A percentile compares a stretch with the other conserved stretches of the same genome.
phyloP scores from a whole-genome alignment of 1,140 invertebrate genomes.

The Carcinoscorpius rotundicauda region DNA sequence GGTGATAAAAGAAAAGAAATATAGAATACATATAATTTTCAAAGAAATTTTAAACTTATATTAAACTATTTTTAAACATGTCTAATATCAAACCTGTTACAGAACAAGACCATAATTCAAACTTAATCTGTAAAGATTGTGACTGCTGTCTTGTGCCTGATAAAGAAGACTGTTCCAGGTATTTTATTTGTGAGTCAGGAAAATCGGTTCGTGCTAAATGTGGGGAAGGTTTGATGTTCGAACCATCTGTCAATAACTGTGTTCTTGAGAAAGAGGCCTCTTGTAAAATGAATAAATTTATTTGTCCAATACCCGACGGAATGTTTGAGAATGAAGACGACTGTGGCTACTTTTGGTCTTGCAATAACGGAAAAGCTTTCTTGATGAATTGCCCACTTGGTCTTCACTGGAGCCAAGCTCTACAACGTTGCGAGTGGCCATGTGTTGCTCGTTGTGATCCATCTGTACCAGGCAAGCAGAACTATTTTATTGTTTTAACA shows the following conservation, averaged over 20 bases:
- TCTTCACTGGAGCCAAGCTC: constrained; percentile 40
- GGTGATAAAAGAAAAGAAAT: too few relatives aligned
- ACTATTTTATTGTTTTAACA: too few relatives aligned
- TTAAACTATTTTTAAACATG: too few relatives aligned
- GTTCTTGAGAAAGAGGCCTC: constrained; percentile 6
- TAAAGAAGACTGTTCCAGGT: constrained; percentile 9
- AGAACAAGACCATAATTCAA: too few relatives aligned
- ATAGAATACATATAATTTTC: too few relatives aligned
- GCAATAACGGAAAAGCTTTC: constrained; percentile 2
- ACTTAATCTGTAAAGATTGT: neutral
- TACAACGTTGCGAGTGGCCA: constrained; percentile 40
- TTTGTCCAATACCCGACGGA: neutral
- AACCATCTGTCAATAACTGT: constrained; percentile 8
- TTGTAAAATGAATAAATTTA: neutral
- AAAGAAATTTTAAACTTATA: too few relatives aligned
- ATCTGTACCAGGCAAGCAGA: too few relatives aligned
- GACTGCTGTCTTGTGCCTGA: constrained; percentile 9
- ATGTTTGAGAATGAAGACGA: neutral
- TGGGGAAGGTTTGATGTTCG: constrained; percentile 9
- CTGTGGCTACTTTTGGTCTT: constrained; percentile 2
- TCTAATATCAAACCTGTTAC: too few relatives aligned
- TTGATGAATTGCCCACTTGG: constrained; percentile 33
- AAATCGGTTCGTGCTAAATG: constrained; percentile 1
- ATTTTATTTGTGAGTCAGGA: constrained; percentile 6
- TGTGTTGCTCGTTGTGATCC: constrained; percentile 3